Base-by-base conservation (phyloP, 1,140 invertebrate genomes). In the Nephila pilipes region DNA sequence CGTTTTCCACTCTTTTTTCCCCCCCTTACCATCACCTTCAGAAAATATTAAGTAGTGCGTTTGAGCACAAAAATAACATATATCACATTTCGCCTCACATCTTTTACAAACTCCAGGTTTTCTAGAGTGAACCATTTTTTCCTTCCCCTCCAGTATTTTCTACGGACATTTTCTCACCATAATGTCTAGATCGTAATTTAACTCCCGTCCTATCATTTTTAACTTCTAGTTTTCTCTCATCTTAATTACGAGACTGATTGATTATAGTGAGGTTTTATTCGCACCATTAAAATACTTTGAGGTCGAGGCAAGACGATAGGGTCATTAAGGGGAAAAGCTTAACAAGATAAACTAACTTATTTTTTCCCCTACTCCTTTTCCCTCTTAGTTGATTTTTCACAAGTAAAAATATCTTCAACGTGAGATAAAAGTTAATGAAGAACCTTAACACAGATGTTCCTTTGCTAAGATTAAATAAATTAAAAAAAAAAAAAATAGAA, bases 351-450 rank as follows among this genome's bases (percentile, higher is more conserved):
- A 81, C 80, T 20, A 55, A 6, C 22, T 6, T 4, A 16, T 75
- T 75, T 75, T 75, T 75, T 69, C 16, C 32, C 6, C 14, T 36
- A 8, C n/a, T 81, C 46, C 38, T 25, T 22, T 54, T 54, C 22
- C 18, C 80, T 54, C 54, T 81, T 55, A 29, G 46, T 81, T 81
- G 20, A 54, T 81, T 81, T 46, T 81, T 81, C 38, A 10, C 2
- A 22, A 5, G 46, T n/a, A 81, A 81, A 55, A 46, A 81, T 81
- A 55, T 81, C 80, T 54, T n/a, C 38, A 25, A 22, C 10, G n/a
- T n/a, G 22, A 54, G 80, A 54, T 81, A 81, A 75, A 81, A 81
- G 80, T 54, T 81, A 81, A 81, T 55, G 80, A 81, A 81, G 20
- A 8, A 25, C 6, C 80, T 0, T 54, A 81, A 55, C 25, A 32